Conservation (phyloP, 2,113 vertebrate species). For the Scartelaos histophorus region DNA sequence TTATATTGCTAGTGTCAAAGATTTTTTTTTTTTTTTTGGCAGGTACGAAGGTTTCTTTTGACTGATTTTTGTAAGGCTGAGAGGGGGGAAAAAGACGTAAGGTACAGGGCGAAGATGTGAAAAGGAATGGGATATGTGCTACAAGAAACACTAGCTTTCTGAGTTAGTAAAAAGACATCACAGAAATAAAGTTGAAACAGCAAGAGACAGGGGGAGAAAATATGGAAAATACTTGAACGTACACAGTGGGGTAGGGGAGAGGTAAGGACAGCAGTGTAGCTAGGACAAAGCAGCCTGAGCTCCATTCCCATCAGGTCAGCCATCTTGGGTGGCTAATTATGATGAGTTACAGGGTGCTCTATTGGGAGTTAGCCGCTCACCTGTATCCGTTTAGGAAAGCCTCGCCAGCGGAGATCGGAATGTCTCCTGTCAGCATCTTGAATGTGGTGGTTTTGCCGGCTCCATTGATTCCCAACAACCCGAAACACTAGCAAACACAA, state of each 20-base stretch:
- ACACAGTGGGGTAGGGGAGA: slow-evolving; percentile 15
- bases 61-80: slow-evolving; percentile 41
- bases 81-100: slow-evolving; percentile 21
- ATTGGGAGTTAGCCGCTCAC: slow-evolving; percentile 73
- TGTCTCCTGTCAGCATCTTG: slow-evolving; percentile 98
- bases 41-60: slow-evolving; percentile 45
- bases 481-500: slow-evolving; percentile 85
- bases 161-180: slow-evolving; percentile 41
- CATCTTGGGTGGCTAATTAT: slow-evolving; percentile 73
- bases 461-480: slow-evolving; percentile 96
- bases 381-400: slow-evolving; percentile 95
- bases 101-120: slow-evolving; percentile 48
- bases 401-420: slow-evolving; percentile 89
- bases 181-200: slow-evolving; percentile 44
- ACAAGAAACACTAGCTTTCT: slow-evolving; percentile 35
- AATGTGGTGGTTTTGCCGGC: slow-evolving; percentile 98
- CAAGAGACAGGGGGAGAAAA: slow-evolving; percentile 26
- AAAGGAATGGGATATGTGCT: slow-evolving; percentile 55
- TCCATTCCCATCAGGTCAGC: slow-evolving; percentile 52
- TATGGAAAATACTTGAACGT: slow-evolving; percentile 24
- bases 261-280: slow-evolving; percentile 28
- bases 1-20: slow-evolving; percentile 36
- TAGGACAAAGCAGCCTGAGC: slow-evolving; percentile 16
- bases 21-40: slow-evolving; percentile 27
- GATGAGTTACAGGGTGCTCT: slow-evolving; percentile 57